Percentiles rank a stretch among this genome's conserved stretches.
phyloP scores from a whole-genome alignment of 2,113 vertebrate genomes.

The Hoplias malabaricus region DNA sequence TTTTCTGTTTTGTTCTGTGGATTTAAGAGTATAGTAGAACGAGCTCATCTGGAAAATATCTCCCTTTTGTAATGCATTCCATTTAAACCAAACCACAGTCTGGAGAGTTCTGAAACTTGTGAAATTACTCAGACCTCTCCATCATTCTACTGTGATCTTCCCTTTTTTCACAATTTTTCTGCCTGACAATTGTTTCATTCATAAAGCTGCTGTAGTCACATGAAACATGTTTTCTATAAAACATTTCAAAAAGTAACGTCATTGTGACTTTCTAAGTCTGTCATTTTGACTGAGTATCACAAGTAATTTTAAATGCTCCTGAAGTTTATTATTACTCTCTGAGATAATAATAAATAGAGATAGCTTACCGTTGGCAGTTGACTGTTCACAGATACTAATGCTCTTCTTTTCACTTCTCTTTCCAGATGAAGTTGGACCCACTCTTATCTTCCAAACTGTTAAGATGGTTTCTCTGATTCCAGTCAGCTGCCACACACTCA shows the following conservation, averaged over 20 bases:
- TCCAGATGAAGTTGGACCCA: background rate
- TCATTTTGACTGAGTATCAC: background rate
- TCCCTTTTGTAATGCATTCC: conserved; percentile 8
- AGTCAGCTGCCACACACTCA: background rate
- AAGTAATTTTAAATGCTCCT: no score
- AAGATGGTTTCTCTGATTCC: background rate
- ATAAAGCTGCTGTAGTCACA: conserved; percentile 19
- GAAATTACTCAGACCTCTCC: background rate
- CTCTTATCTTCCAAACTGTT: background rate
- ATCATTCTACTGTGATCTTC: background rate
- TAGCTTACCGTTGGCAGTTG: conserved; percentile 9
- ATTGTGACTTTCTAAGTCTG: background rate
- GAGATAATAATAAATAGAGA: no score
- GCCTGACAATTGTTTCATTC: conserved; percentile 22
- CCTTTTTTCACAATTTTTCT: background rate
- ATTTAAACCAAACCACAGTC: conserved; percentile 25
- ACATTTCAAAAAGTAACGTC: background rate
- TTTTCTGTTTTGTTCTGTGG: background rate
- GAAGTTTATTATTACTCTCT: no score
- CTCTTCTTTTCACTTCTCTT: background rate
- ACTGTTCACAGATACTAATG: background rate
- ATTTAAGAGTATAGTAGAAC: background rate
- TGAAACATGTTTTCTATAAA: background rate
- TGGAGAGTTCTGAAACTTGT: background rate
- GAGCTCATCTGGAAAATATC: background rate